Evolutionary conservation across 37 sponge, comb jelly and placozoan species (phyloP).

Genomic region (Petrosia ficiformis): DNA sequence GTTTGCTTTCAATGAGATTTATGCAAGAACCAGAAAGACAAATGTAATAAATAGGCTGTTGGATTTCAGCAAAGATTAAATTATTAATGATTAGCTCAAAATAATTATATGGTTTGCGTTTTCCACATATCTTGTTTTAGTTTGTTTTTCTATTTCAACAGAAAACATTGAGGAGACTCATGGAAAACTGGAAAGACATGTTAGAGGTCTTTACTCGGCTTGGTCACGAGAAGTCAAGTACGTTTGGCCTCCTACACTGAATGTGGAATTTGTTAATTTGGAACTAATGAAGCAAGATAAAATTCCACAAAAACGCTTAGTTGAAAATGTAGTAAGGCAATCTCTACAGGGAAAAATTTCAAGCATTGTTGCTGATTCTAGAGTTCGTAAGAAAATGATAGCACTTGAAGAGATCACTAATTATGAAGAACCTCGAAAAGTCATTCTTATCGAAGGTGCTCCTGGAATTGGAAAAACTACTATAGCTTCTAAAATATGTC

Average conservation of each 20-base stretch:
- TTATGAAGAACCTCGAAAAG: neutral
- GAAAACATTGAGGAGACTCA: too few relatives aligned
- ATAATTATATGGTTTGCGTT: too few relatives aligned
- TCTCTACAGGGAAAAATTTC: neutral
- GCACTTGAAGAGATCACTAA: constrained; percentile 5
- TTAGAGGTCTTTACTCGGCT: constrained; percentile 4
- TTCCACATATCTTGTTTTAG: too few relatives aligned
- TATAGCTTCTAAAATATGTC: constrained; percentile 14
- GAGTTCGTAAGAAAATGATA: neutral
- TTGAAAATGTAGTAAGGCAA: neutral
- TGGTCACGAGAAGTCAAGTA: neutral
- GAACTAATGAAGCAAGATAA: neutral
- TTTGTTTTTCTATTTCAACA: too few relatives aligned
- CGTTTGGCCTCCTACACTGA: constrained; percentile 17
- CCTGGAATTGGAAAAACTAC: constrained; percentile 39
- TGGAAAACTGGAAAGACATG: neutral
- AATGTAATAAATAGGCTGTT: too few relatives aligned
- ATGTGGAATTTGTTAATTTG: constrained; percentile 26
- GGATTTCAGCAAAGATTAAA: too few relatives aligned
- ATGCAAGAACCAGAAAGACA: too few relatives aligned
- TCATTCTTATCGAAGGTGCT: constrained; percentile 25
- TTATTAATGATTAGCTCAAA: too few relatives aligned
- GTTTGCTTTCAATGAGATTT: too few relatives aligned
- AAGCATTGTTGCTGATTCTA: neutral
- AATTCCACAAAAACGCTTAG: neutral